Evolutionary conservation across 2,113 vertebrate species (phyloP).

Genomic region (Aspiorhynchus laticeps): DNA sequence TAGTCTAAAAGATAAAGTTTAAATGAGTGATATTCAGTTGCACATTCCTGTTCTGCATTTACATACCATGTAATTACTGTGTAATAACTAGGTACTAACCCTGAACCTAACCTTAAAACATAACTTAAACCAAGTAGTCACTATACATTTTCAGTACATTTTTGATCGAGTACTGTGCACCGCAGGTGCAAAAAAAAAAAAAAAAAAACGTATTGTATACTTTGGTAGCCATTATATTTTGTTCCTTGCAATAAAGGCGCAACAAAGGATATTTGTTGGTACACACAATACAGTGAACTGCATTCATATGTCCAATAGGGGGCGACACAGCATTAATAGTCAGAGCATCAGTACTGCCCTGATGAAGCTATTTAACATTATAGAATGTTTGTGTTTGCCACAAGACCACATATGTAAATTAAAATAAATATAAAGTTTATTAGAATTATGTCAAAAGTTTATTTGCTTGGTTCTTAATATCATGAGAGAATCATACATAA

Average conservation of each 20-base stretch:
- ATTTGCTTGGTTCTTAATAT: neutral
- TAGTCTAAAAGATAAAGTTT: neutral
- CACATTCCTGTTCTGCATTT: neutral
- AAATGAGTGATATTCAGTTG: neutral
- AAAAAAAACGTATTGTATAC: neutral
- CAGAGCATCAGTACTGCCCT: neutral
- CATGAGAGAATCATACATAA: neutral
- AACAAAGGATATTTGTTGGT: neutral
- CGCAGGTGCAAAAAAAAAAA: neutral
- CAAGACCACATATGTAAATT: neutral
- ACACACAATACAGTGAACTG: constrained; percentile 23
- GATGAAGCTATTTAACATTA: neutral
- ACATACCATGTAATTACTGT: neutral
- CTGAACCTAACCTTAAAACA: neutral
- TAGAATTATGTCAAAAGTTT: neutral
- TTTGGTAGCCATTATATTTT: neutral
- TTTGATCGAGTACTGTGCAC: neutral
- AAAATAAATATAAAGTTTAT: neutral
- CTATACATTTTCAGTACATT: neutral
- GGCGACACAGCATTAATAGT: constrained; percentile 53
- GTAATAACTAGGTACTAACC: neutral
- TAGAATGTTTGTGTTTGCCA: neutral
- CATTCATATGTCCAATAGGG: constrained; percentile 57
- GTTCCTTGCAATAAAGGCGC: neutral
- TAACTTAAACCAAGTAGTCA: neutral